These are phyloP conservation scores for Oasisia sp. DNA, from an alignment of 2,888 invertebrate genomes.

Conservation along the genomic window DNA sequence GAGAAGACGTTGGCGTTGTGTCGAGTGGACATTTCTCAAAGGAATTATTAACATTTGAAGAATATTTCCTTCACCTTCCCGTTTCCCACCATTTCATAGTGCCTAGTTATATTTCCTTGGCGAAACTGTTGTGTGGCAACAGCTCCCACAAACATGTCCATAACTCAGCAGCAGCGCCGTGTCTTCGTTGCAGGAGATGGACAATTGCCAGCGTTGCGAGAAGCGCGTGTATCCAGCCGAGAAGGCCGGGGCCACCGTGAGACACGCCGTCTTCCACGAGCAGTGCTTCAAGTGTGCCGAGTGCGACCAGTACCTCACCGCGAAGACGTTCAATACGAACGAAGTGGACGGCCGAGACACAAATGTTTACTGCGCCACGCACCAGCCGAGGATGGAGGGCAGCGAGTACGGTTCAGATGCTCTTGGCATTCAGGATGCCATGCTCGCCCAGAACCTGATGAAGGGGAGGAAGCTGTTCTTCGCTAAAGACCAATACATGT, in stretches of 20 bases:
- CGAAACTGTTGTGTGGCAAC: too few species aligned
- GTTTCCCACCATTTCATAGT: too few species aligned
- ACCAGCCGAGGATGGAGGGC: conserved; percentile 55
- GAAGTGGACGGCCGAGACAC: conserved; percentile 53
- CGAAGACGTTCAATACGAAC: conserved; percentile 63
- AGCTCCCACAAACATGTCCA: too few species aligned
- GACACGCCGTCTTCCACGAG: conserved; percentile 92
- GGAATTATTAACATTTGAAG: too few species aligned
- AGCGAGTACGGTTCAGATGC: conserved; percentile 69
- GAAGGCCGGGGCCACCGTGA: conserved; percentile 83
- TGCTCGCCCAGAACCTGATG: conserved; percentile 45
- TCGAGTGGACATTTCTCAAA: too few species aligned
- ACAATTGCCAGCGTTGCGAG: conserved; percentile 82
- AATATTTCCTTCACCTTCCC: neutral
- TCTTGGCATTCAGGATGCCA: conserved; percentile 68
- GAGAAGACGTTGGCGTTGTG: too few species aligned
- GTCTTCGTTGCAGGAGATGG: neutral
- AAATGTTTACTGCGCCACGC: conserved; percentile 61
- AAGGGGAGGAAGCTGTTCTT: neutral
- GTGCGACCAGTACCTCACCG: conserved; percentile 74
- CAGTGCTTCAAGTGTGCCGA: conserved; percentile 97
- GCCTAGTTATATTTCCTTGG: too few species aligned
- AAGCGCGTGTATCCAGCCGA: conserved; percentile 97
- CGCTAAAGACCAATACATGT: conserved; percentile 54
- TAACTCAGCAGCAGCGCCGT: too few species aligned